A percentile compares a stretch with the other conserved stretches of the same genome.
phyloP scores from a whole-genome alignment of 1,140 invertebrate species.

The Orchesella cincta region DNA sequence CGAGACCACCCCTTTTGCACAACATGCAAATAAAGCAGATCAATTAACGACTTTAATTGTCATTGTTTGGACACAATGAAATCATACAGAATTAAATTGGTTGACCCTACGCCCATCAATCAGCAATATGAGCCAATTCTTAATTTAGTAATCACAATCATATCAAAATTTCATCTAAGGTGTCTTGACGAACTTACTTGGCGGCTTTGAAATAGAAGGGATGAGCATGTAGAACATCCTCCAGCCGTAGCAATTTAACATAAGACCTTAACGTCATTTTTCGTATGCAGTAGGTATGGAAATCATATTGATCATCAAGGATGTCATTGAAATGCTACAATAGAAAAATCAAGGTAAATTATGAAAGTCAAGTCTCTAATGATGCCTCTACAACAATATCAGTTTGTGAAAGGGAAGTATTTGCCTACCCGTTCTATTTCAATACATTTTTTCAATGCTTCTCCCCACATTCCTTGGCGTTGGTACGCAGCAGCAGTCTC shows the following conservation, averaged over 20 bases:
- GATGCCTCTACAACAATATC: too few species aligned
- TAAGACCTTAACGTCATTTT: conserved; percentile 98
- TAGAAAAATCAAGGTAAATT: conserved; percentile 48
- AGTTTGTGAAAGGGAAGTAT: not conserved
- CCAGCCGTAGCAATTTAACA: conserved; percentile 86
- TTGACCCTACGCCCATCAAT: too few species aligned
- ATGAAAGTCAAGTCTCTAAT: too few species aligned
- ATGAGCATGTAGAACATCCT: conserved; percentile 88
- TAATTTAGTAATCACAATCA: too few species aligned
- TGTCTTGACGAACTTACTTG: conserved; percentile 57
- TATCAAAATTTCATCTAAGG: too few species aligned
- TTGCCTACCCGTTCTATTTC: conserved; percentile 89
- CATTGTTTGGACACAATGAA: too few species aligned
- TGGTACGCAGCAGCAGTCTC: conserved; percentile 92
- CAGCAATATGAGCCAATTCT: too few species aligned
- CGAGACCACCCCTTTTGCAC: too few species aligned
- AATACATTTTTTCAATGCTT: conserved; percentile 95
- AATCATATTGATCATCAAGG: conserved; percentile 99
- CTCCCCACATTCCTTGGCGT: conserved; percentile 85
- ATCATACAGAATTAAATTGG: too few species aligned
- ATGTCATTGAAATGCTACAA: conserved; percentile 96
- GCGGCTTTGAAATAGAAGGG: conserved; percentile 92
- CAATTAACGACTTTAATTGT: too few species aligned
- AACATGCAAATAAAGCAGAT: too few species aligned
- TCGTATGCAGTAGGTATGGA: conserved; percentile 99